Evolutionary conservation across 2,888 invertebrate species (phyloP).

Genomic region (Pyrrhia umbra): DNA sequence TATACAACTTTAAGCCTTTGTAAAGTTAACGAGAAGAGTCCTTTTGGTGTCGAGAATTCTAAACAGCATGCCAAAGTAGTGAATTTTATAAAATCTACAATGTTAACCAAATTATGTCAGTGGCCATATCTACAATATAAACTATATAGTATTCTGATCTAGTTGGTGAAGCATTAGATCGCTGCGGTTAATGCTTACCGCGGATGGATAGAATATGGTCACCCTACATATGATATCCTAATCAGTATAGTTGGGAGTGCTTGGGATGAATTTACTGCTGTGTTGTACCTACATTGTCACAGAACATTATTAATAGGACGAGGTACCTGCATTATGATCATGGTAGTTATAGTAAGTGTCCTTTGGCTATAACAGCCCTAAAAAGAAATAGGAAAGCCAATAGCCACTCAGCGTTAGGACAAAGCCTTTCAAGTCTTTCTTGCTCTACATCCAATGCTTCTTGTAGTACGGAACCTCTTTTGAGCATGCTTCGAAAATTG

Average conservation of each 20-base stretch:
- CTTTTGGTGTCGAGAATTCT: neutral
- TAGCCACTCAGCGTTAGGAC: slow-evolving; percentile 10
- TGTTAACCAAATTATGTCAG: neutral
- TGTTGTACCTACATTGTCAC: neutral
- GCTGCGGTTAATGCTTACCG: slow-evolving; percentile 9
- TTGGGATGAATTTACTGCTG: neutral
- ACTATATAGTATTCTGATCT: slow-evolving; percentile 21
- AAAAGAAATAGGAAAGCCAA: neutral
- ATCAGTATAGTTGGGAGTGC: neutral
- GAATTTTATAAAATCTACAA: too few species aligned
- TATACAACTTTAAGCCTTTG: neutral
- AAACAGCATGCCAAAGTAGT: too few species aligned
- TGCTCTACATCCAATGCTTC: slow-evolving; percentile 9
- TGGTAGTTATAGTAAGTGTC: too few species aligned
- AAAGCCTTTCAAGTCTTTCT: slow-evolving; percentile 26
- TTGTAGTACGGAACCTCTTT: slow-evolving; percentile 25
- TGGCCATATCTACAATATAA: slow-evolving; percentile 17
- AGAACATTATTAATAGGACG: too few species aligned
- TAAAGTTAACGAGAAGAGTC: neutral
- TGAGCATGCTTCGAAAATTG: slow-evolving; percentile 40
- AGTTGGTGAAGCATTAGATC: slow-evolving; percentile 20
- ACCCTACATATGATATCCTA: neutral
- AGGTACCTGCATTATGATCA: too few species aligned
- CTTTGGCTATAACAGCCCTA: neutral
- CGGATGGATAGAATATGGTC: slow-evolving; percentile 17